A percentile compares a stretch with the other conserved stretches of the same genome.
phyloP scores from a whole-genome alignment of 2,888 invertebrate genomes.

The Lydus trimaculatus region DNA sequence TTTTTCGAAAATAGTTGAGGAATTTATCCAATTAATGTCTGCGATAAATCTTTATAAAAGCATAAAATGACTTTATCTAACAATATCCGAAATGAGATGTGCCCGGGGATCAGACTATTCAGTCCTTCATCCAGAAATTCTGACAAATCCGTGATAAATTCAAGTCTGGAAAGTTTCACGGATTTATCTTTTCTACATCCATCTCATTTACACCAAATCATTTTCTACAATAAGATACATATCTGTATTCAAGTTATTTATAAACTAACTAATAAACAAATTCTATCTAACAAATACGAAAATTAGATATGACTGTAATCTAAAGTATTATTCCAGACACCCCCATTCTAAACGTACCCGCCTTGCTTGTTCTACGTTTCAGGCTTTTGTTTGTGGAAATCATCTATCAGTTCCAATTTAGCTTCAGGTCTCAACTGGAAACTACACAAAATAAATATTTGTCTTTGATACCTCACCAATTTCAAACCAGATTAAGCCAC shows the following conservation, averaged over 20 bases:
- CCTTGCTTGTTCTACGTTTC: not conserved
- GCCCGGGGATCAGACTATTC: not conserved
- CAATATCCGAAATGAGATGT: not conserved
- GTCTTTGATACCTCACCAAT: slow-evolving; percentile 24
- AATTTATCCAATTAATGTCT: not conserved
- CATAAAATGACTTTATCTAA: not conserved
- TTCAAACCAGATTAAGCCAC: slow-evolving; percentile 19
- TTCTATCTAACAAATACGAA: not conserved
- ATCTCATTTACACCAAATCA: too few relatives aligned
- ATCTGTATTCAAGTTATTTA: not conserved
- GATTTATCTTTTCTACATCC: not conserved
- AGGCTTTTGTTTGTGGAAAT: slow-evolving; percentile 12
- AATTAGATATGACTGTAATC: not conserved
- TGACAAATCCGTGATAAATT: not conserved
- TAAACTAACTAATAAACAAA: not conserved
- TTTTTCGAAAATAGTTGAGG: too few relatives aligned
- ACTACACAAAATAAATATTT: slow-evolving; percentile 27
- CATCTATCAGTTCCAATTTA: slow-evolving; percentile 21
- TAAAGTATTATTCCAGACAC: not conserved
- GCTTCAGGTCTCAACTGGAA: slow-evolving; percentile 11
- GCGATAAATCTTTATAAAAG: not conserved
- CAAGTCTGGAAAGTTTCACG: not conserved
- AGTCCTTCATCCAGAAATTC: not conserved
- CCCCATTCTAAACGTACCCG: not conserved
- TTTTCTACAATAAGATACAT: too few relatives aligned